Percentiles rank a stretch among this genome's conserved stretches.
Conservation (phyloP, 2,888 invertebrate genomes). For the Hypsopygia costalis region DNA sequence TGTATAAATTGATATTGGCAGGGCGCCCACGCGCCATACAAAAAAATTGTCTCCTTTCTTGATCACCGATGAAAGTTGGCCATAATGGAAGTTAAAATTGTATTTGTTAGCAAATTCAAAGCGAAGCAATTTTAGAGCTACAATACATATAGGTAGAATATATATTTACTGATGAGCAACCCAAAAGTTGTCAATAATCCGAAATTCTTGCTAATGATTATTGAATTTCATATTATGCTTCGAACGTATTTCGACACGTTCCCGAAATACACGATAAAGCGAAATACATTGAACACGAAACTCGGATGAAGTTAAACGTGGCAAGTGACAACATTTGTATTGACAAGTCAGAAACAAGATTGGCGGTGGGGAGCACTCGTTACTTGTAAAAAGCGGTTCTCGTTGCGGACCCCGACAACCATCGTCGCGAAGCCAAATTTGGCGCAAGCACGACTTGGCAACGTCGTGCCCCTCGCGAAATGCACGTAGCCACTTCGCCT, state of each 20-base stretch:
- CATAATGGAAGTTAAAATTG: neutral
- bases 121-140: too few species aligned
- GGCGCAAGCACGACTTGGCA: slow-evolving; percentile 69
- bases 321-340: slow-evolving; percentile 20
- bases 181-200: slow-evolving; percentile 8
- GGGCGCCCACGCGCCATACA: too few species aligned
- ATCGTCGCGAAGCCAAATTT: slow-evolving; percentile 59
- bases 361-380: slow-evolving; percentile 25
- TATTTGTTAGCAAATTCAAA: neutral
- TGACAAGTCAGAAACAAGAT: slow-evolving; percentile 38
- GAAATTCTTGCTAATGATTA: too few species aligned
- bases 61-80: neutral
- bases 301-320: slow-evolving; percentile 24
- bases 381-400: slow-evolving; percentile 44
- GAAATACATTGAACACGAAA: neutral
- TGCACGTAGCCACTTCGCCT: slow-evolving; percentile 49
- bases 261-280: slow-evolving; percentile 1
- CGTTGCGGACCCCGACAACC: slow-evolving; percentile 37
- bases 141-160: too few species aligned
- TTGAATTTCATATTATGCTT: too few species aligned
- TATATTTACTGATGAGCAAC: slow-evolving; percentile 2
- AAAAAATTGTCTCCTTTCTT: too few species aligned
- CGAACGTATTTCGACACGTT: slow-evolving; percentile 1
- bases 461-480: slow-evolving; percentile 48
- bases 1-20: too few species aligned